Percentiles rank a stretch among this genome's conserved stretches.
phyloP scores from a whole-genome alignment of 1,140 invertebrate genomes.

The Drosophila azteca region DNA sequence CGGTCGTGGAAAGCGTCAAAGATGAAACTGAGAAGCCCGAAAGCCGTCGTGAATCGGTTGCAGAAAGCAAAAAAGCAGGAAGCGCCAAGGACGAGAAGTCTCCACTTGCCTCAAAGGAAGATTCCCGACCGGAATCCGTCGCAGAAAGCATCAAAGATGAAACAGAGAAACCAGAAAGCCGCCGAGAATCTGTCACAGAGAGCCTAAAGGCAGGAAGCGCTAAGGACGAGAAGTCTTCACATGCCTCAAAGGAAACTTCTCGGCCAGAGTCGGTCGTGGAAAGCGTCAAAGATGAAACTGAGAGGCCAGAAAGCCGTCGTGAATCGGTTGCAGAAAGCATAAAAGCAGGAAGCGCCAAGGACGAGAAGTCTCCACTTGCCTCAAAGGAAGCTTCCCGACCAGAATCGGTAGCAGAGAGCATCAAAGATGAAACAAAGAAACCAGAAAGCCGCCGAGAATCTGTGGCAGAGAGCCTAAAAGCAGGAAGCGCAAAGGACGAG shows the following conservation, averaged over 20 bases:
- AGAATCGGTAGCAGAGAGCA: conserved; percentile 5
- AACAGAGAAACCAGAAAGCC: conserved; percentile 19
- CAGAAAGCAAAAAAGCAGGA: conserved; percentile 17
- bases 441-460: conserved; percentile 20
- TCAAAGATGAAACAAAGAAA: conserved; percentile 10
- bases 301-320: background rate
- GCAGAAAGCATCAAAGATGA: conserved; percentile 37
- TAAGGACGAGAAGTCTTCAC: conserved; percentile 26
- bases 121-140: conserved; percentile 23
- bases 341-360: conserved; percentile 2
- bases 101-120: conserved; percentile 5
- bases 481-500: conserved; percentile 23
- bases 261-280: conserved; percentile 34
- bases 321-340: conserved; percentile 10
- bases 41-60: conserved; percentile 19
- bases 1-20: conserved; percentile 23
- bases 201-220: conserved; percentile 31
- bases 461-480: conserved; percentile 5
- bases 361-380: conserved; percentile 21
- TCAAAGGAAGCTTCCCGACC: conserved; percentile 23
- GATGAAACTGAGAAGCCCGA: conserved; percentile 22
- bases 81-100: conserved; percentile 24
- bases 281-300: conserved; percentile 24
- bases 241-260: conserved; percentile 29
- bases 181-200: conserved; percentile 41